Evolutionary conservation across 2,113 vertebrate species (phyloP).

Genomic region (Oxygymnocypris stewartii): DNA sequence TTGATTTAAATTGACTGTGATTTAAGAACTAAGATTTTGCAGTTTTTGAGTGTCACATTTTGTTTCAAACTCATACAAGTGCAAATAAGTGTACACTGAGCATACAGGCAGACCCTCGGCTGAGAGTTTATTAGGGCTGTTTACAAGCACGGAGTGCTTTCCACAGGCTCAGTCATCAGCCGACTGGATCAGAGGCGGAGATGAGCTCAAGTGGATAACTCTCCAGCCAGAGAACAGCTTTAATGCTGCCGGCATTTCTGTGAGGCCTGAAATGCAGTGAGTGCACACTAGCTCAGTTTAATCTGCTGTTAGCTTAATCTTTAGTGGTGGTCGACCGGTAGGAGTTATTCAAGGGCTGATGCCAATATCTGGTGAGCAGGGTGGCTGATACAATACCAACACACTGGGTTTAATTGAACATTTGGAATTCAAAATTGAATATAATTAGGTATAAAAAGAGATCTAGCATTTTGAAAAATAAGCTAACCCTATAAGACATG

Average conservation of each 20-base stretch:
- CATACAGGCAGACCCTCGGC: neutral
- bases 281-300: slow-evolving; percentile 39
- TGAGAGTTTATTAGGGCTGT: slow-evolving; percentile 50
- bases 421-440: neutral
- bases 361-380: neutral
- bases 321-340: slow-evolving; percentile 19
- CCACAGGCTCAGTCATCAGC: slow-evolving; percentile 34
- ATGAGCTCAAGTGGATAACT: slow-evolving; percentile 59
- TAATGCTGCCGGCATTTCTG: slow-evolving; percentile 54
- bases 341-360: neutral
- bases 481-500: neutral
- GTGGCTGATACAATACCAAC: neutral
- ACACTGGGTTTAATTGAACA: neutral
- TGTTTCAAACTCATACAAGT: slow-evolving; percentile 26
- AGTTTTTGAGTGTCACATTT: slow-evolving; percentile 35
- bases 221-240: slow-evolving; percentile 59
- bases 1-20: slow-evolving; percentile 35
- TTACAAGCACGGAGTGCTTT: slow-evolving; percentile 35
- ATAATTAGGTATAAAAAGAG: neutral
- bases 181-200: slow-evolving; percentile 44
- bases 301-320: slow-evolving; percentile 33
- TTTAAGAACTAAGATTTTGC: slow-evolving; percentile 19
- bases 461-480: neutral
- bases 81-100: slow-evolving; percentile 41
- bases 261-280: slow-evolving; percentile 38